Base-by-base conservation (phyloP, 2,113 vertebrate genomes). In the Ranitomeya variabilis region DNA sequence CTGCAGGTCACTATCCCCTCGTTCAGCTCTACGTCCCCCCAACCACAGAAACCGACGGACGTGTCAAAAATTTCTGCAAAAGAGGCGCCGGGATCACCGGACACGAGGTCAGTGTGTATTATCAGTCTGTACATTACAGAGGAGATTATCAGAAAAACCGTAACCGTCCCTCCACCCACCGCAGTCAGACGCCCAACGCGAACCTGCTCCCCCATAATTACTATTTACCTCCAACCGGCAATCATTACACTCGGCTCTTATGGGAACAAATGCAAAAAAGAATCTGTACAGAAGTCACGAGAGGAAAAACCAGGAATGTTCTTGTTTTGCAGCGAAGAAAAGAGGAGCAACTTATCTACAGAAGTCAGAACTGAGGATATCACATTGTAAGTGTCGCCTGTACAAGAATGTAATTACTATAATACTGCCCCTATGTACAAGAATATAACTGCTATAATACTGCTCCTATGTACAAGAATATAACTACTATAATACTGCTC, bases 1-100 rank as follows among this genome's bases (percentile, higher is more conserved):
- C 91, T 95, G 86, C 94, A 96, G 90, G 94, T 95, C 90, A 92
- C 95, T 62, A 83, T 93, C 55, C 93, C 96, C 87, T 93, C 93
- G 14, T 91, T 94, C 79, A 90, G 92, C 83, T 88, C 94, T 14
- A 31, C 87, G 13, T 89, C 91, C 89, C 66, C 11, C 89, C 66
- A 9, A 51, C 55, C 92, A 82, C 94, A 94, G 90, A 76, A 76
- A 71, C 85, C 78, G 69, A 87, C 91, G 7, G 94, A 95, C 87
- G 92, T 92, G 67, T 31, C 87, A 37, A 93, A 93, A 89, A 66
- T 83, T 18, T 91, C 90, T 66, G 80, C 90, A n/a, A 93, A 90
- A n/a, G 37, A 80, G 15, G 94, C 94, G 8, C 21, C 80, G 6
- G 9, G 67, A 1, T 51, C 52, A 15, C 78, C 66, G 5, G 77